phyloP scores from a whole-genome alignment of 2,113 vertebrate genomes.

The Engraulis encrasicolus region DNA sequence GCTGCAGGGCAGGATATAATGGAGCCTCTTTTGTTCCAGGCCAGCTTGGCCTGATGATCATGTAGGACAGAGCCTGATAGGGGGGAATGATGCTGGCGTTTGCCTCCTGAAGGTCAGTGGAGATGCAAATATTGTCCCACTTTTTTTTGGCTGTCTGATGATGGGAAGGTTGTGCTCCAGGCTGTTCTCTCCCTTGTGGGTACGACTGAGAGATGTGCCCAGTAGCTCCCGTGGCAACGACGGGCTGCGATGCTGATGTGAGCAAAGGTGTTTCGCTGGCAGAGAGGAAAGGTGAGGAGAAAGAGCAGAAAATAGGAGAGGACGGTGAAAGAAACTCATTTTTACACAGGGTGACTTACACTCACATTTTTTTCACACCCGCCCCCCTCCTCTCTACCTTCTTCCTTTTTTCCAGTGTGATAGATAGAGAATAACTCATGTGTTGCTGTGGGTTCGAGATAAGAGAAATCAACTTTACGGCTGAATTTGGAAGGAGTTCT shows the following conservation, averaged over 20 bases:
- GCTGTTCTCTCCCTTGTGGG: not conserved
- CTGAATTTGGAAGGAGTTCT: slow-evolving; percentile 42
- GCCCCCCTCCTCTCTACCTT: not conserved
- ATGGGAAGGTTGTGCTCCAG: not conserved
- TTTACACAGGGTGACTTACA: slow-evolving; percentile 9
- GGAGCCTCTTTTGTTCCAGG: slow-evolving; percentile 48
- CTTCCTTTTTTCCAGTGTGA: not conserved
- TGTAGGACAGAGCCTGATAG: slow-evolving; percentile 32
- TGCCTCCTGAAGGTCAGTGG: slow-evolving; percentile 8
- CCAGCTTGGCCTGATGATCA: slow-evolving; percentile 7
- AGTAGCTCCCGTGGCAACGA: not conserved
- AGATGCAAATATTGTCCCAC: slow-evolving; percentile 21
- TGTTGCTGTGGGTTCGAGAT: slow-evolving; percentile 17
- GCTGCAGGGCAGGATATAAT: slow-evolving; percentile 49
- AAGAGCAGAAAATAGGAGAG: not conserved
- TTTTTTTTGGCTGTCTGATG: not conserved
- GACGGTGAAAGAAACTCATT: not conserved
- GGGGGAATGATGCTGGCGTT: not conserved
- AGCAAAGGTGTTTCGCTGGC: not conserved
- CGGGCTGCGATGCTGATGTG: not conserved
- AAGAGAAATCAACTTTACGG: slow-evolving; percentile 17
- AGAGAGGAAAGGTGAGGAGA: not conserved
- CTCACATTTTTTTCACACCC: not conserved
- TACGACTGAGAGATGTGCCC: not conserved
- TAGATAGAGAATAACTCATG: slow-evolving; percentile 2